Base-by-base conservation (phyloP, 2,888 invertebrate genomes). In the Drosophila phalerata region DNA sequence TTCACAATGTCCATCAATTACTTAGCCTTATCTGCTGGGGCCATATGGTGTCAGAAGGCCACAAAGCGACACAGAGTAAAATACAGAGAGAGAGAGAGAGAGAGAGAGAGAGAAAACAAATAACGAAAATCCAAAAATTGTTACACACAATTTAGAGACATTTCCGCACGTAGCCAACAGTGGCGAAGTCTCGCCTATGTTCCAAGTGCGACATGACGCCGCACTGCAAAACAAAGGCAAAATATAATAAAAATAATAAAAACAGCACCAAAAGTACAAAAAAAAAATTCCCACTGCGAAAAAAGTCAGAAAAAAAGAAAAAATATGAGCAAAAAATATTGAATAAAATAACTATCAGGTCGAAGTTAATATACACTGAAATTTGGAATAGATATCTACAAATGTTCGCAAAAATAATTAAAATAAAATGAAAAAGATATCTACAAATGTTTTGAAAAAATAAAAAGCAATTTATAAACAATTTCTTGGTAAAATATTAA, bases 61-160 rank as follows among this genome's bases (percentile, higher is more conserved):
- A 47, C 45, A 63, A 13, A 22, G 28, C 48, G 37, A 52, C 57
- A 56, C 37, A 28, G 48, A 9, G 30, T 28, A 28, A 28, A 51
- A 48, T 51, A 69, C 55, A 55, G 42, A 48, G 62, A 64, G 25
- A 48, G 53, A 57, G n/a, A n/a, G n/a, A 25, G 25, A 25, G 40
- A 9, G 49, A 69, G 57, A 55, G 42, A 48, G 62, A 64, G 25
- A 48, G 53, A 57, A 73, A 74, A 75, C 73, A 73, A 79, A 80
- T 69, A 77, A 68, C 61, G 67, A 60, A 72, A 61, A 69, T 69
- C 75, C 58, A 79, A 79, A 77, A 70, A 86, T 77, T 84, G 86
- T 86, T 86, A 86, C 85, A 81, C 86, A 88, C 87, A 87, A 85
- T 88, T 85, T 88, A 84, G 86, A 79, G 75, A 86, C 86, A 88